A percentile compares a stretch with the other conserved stretches of the same genome.
phyloP scores from a whole-genome alignment of 1,140 invertebrate species.

The Meloidogyne hapla region DNA sequence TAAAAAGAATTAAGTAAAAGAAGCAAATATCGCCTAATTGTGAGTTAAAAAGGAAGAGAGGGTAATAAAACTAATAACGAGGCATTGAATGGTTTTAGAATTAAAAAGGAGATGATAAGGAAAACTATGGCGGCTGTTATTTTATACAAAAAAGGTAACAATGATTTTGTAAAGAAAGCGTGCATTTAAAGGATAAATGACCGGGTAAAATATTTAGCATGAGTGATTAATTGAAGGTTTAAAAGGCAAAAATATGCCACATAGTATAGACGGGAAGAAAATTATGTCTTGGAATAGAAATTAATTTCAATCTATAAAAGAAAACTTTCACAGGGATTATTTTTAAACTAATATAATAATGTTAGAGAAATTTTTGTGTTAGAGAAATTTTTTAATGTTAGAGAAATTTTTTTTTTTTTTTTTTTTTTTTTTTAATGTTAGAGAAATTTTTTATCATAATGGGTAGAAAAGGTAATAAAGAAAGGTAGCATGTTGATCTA shows the following conservation, averaged over 20 bases:
- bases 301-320: too few species aligned
- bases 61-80: background rate
- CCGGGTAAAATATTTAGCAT: background rate
- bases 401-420: too few species aligned
- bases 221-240: background rate
- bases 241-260: background rate
- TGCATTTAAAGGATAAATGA: slow-evolving; percentile 3
- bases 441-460: too few species aligned
- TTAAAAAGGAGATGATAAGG: background rate
- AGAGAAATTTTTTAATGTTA: too few species aligned
- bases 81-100: background rate
- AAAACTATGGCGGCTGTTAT: slow-evolving; percentile 4
- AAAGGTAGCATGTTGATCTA: background rate
- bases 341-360: too few species aligned
- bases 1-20: background rate
- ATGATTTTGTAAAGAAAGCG: background rate
- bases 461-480: too few species aligned
- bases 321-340: too few species aligned
- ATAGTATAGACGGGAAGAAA: too few species aligned
- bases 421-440: too few species aligned
- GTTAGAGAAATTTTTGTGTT: too few species aligned
- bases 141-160: background rate
- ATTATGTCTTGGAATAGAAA: too few species aligned
- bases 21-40: background rate
- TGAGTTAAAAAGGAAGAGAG: background rate